These are phyloP conservation scores for Porphyrio hochstetteri DNA, from an alignment of 2,113 vertebrate genomes.

Conservation along the genomic window DNA sequence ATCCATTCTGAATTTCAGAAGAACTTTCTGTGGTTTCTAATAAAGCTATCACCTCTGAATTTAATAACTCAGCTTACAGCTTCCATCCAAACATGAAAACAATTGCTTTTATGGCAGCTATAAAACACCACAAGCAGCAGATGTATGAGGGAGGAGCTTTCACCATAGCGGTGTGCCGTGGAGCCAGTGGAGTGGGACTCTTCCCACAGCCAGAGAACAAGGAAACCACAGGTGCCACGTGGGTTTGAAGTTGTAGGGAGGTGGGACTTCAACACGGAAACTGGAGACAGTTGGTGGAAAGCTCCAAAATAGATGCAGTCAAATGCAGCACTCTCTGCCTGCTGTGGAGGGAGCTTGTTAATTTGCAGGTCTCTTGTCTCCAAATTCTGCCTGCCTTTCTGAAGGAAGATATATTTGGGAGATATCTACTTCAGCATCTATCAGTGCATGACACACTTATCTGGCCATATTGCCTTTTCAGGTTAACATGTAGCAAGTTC, in stretches of 20 bases:
- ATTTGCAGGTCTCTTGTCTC: neutral
- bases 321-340: neutral
- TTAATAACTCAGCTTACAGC: neutral
- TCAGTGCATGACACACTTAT: neutral
- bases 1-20: neutral
- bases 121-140: neutral
- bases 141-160: neutral
- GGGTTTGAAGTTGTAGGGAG: neutral
- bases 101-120: neutral
- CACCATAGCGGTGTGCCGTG: neutral
- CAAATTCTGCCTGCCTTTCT: neutral
- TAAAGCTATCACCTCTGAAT: neutral
- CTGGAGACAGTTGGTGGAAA: neutral
- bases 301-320: neutral
- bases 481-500: neutral
- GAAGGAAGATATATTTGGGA: neutral
- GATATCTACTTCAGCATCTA: neutral
- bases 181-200: neutral
- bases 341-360: neutral
- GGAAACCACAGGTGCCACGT: neutral
- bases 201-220: neutral
- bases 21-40: neutral
- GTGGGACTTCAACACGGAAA: neutral
- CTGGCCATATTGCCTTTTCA: neutral
- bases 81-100: neutral